Evolutionary conservation across 2,797 vertebrate genomes (phyloP), one percentile per base, ranked within the genome.

Genomic region (Ctenosaura bakeri): DNA sequence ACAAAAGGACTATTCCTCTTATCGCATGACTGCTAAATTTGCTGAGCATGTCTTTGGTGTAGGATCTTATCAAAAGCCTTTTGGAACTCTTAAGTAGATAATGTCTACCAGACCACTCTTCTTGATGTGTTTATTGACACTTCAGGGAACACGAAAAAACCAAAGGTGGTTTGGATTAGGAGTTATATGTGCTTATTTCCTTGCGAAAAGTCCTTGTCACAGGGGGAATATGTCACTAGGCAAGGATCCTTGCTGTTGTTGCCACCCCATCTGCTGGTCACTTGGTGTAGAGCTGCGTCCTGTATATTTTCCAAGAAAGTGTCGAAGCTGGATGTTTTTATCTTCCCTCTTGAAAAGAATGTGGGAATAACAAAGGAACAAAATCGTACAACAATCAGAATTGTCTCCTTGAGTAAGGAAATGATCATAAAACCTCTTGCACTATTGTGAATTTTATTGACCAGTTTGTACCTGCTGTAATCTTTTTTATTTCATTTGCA

Each of bases 181-280:
- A 46, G 22, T n/a, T 32, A 32, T 52, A n/a, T 78, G 7, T 46
- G 16, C 35, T 80, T 54, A n/a, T 80, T 87, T 80, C 32, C 50
- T 54, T 88, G n/a, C 32, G 14, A 81, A 64, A 54, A 20, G 20
- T 69, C 42, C 32, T 35, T 50, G 32, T 35, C 46, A 6, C 8
- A 4, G 20, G 76, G 26, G 76, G 16, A 66, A 50, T 56, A 46
- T 79, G 32, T 77, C n/a, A 42, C 5, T 14, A 38, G 24, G 52
- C 42, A 52, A 71, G 20, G 62, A 64, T 38, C 26, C 59, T 92
- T 38, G 1, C 0, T n/a, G 96, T 87, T 93, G 85, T 92, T 91
- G 89, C 90, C 93, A 5, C 86, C 78, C 97, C 96, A 94, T 91
- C 97, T 97, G 95, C 96, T 95, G 97, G 95, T 86, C 91, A 89